A percentile compares a stretch with the other conserved stretches of the same genome.
phyloP scores from a whole-genome alignment of 2,113 vertebrate species.

The Nycticebus coucang region DNA sequence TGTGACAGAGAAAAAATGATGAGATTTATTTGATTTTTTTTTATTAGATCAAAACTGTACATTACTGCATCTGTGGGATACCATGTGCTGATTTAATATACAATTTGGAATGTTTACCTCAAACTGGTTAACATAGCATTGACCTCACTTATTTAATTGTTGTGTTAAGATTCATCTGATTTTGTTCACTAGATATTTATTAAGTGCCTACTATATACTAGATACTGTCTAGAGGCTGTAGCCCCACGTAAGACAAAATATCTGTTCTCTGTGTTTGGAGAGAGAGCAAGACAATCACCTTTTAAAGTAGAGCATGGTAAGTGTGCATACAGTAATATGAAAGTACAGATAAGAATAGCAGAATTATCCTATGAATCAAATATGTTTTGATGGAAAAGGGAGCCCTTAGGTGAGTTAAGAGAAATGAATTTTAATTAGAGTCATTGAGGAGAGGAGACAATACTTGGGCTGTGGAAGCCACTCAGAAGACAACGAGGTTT shows the following conservation, averaged over 20 bases:
- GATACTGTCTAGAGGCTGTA: background rate
- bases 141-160: too few relatives aligned
- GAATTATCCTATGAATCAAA: background rate
- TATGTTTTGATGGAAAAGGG: background rate
- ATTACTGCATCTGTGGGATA: too few relatives aligned
- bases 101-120: too few relatives aligned
- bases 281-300: background rate
- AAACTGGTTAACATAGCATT: too few relatives aligned
- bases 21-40: background rate
- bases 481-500: background rate
- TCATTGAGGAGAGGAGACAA: background rate
- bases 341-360: background rate
- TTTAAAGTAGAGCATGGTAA: background rate
- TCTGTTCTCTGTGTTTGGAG: background rate
- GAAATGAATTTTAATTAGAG: background rate
- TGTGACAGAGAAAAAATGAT: constrained; percentile 2
- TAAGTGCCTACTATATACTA: background rate
- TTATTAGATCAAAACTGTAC: too few relatives aligned
- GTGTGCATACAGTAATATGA: background rate
- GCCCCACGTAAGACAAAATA: background rate
- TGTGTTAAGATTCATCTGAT: background rate
- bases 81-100: too few relatives aligned
- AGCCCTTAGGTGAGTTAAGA: background rate
- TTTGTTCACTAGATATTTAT: constrained; percentile 36
- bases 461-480: background rate